Percentiles rank a stretch among this genome's conserved stretches.
Conservation (phyloP, 2,888 invertebrate genomes). For the Entomobrya proxima region DNA sequence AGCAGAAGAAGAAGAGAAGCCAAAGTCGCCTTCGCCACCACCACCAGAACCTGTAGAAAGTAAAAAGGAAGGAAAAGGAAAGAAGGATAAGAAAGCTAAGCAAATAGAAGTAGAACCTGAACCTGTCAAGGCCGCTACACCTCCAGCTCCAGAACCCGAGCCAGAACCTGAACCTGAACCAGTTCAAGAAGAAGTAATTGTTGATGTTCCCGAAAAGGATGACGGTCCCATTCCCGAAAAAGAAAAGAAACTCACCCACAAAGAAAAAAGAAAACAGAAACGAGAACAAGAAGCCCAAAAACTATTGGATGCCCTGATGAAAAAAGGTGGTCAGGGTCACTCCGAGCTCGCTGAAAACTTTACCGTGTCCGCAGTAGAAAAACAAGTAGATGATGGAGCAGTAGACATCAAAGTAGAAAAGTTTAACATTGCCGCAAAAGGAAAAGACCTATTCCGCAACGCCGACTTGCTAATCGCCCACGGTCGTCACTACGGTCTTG, state of each 20-base stretch:
- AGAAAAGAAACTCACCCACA: conserved; percentile 88
- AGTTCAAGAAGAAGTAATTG: conserved; percentile 63
- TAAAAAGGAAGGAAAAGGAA: conserved; percentile 69
- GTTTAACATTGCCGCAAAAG: conserved; percentile 97
- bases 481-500: conserved; percentile 96
- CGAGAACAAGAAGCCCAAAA: conserved; percentile 91
- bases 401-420: conserved; percentile 99
- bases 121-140: conserved; percentile 66
- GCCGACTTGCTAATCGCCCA: conserved; percentile 94
- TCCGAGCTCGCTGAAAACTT: conserved; percentile 95
- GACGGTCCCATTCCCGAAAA: conserved; percentile 56
- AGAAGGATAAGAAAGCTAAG: conserved; percentile 44
- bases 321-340: conserved; percentile 92
- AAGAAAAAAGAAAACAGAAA: conserved; percentile 93
- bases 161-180: conserved; percentile 26
- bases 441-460: conserved; percentile 97
- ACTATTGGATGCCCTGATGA: conserved; percentile 89
- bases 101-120: conserved; percentile 54
- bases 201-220: conserved; percentile 65
- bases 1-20: conserved; percentile 63
- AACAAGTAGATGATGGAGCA: conserved; percentile 87
- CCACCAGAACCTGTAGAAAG: conserved; percentile 47
- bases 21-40: conserved; percentile 50
- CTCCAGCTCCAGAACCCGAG: conserved; percentile 27
- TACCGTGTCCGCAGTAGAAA: conserved; percentile 88